phyloP scores from a whole-genome alignment of 2,797 vertebrate species.

The Cyprinella venusta region DNA sequence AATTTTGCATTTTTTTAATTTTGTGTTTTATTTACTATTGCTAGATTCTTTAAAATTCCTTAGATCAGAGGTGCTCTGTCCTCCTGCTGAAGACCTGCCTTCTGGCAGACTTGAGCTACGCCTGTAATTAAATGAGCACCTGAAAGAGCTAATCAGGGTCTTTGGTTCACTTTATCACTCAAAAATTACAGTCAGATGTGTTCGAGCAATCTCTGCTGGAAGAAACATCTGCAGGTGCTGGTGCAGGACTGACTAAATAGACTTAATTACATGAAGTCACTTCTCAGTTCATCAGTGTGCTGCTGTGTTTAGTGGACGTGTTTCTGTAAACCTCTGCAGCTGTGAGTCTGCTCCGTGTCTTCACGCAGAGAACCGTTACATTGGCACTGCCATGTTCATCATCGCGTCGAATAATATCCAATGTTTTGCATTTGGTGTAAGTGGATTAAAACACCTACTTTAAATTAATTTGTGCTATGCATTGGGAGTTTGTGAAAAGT shows the following conservation, averaged over 20 bases:
- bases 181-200: slow-evolving; percentile 26
- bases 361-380: neutral
- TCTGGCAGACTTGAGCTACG: neutral
- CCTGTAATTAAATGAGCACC: neutral
- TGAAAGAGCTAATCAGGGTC: slow-evolving; percentile 27
- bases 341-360: too few relatives aligned
- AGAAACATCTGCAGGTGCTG: slow-evolving; percentile 1
- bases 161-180: slow-evolving; percentile 3
- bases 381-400: neutral
- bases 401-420: neutral
- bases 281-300: neutral
- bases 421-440: neutral
- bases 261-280: slow-evolving; percentile 14
- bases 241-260: neutral
- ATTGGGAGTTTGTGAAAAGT: too few relatives aligned
- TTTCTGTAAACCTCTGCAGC: neutral
- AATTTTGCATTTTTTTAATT: neutral
- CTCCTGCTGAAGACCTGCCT: neutral
- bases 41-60: neutral
- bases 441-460: too few relatives aligned
- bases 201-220: neutral
- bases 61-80: neutral
- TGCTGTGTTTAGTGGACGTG: neutral
- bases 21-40: neutral
- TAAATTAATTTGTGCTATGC: too few relatives aligned